Evolutionary conservation across 2,888 invertebrate species (phyloP), one percentile per base, ranked within the genome.

Genomic region (Pristionchus fissidentatus): DNA sequence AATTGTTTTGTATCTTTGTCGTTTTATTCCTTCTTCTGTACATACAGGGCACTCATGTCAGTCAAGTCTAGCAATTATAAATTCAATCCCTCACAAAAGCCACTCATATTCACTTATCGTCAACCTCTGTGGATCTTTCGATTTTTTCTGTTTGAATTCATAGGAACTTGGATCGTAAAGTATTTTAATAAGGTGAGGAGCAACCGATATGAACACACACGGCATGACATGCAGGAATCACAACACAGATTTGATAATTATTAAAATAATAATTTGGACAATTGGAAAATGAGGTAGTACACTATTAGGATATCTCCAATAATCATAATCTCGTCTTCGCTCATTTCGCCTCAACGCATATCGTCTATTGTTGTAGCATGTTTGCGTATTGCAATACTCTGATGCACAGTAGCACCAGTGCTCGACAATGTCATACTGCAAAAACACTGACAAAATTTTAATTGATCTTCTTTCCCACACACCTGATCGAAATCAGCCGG

Each of bases 381-480:
- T 80, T 26, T 87, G 78, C 1, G 82, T 86, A 83, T 90, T 90
- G 85, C 90, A 90, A 49, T 87, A 87, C 43, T 90, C 89, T 15
- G 89, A 87, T 32, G 89, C 89, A 84, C 90, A 90, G 85, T 90
- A 90, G 82, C 90, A 90, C 90, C 90, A 90, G 84, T 90, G 90
- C 83, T 90, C 90, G 8, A 84, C 86, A 38, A 90, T 86, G 78
- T 90, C 90, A 79, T 86, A 85, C 90, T 90, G 84, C 43, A 90
- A 85, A 4, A 73, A 26, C 22, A 73, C 13, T 22, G 1, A 3
- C 26, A 8, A 19, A 70, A 55, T 55, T 55, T 13, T 15, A 13
- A n/a, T 15, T 22, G 3, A 52, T 22, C 8, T 3, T 26, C 26
- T 15, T 5, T 43, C 2, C 4, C 3, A 77, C 5, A 46, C 62